Evolutionary conservation across 2,888 invertebrate species (phyloP), one percentile per base, ranked within the genome.

Genomic region (Thumatha senex): DNA sequence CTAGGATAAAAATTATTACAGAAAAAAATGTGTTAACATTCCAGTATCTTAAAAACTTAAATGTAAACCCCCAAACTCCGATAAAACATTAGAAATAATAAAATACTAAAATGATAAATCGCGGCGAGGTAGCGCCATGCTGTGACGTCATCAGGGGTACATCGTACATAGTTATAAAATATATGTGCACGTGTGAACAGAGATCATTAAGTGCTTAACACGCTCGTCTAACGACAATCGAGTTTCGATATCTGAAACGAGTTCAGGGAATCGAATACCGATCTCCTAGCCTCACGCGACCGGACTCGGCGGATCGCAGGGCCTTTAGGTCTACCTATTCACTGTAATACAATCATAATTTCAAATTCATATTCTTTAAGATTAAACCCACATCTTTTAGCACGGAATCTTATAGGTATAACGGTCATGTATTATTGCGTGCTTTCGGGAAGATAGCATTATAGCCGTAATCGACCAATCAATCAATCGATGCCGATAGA

Each of bases 21-120:
- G 61, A 71, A 70, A 53, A 70, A 68, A 72, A 72, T 74, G 72
- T 71, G 73, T 78, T 79, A 86, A 86, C 87, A 86, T 83, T 86
- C 84, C 85, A 83, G n/a, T 79, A 77, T 70, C 75, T 82, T 66
- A 63, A 78, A 80, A 68, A 70, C 78, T 80, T 82, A 84, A 74
- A 61, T 74, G 38, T 68, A 78, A 80, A 79, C 71, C 72, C 78
- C 84, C 78, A 79, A 85, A 80, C 76, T 81, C 79, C 74, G 72
- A 76, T 74, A 82, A 75, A 78, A 79, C 56, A 76, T 78, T 78
- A 10, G 61, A 64, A 67, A 61, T 67, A 70, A 68, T 73, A 75
- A 69, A 71, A 71, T 71, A 75, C 71, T 70, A 73, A 52, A 61
- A 60, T 49, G 44, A 54, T 57, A 61, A 54, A 59, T 63, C 60